phyloP scores from a whole-genome alignment of 2,888 invertebrate genomes.

The Syritta pipiens region DNA sequence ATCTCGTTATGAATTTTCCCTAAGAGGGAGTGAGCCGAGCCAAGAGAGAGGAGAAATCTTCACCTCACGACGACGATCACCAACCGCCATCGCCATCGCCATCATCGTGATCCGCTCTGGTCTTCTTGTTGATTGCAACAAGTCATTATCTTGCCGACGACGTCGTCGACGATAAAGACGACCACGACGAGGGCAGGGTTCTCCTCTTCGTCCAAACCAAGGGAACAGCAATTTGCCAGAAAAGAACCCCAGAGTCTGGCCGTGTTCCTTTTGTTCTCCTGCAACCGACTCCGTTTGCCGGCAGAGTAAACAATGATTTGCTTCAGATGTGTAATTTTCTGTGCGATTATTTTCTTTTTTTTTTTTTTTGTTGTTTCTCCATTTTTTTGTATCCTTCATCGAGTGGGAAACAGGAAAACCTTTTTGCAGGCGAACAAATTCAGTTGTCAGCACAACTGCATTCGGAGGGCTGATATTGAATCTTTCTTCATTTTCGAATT shows the following conservation, averaged over 20 bases:
- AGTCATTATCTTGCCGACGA: conserved; percentile 66
- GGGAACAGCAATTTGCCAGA: conserved; percentile 59
- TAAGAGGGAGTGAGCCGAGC: conserved; percentile 40
- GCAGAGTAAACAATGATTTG: conserved; percentile 71
- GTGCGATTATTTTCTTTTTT: conserved; percentile 61
- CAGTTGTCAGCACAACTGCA: conserved; percentile 53
- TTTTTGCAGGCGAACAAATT: conserved; percentile 46
- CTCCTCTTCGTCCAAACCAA: conserved; percentile 34
- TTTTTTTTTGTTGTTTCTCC: conserved; percentile 6
- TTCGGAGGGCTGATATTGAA: conserved; percentile 48
- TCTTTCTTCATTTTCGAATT: conserved; percentile 45
- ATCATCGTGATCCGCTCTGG: conserved; percentile 68
- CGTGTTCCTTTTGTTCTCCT: background rate
- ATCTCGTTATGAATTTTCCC: conserved; percentile 66
- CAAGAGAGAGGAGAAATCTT: conserved; percentile 65
- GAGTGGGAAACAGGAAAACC: conserved; percentile 62
- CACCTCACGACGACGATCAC: conserved; percentile 66
- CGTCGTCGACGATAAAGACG: conserved; percentile 8
- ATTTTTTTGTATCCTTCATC: conserved; percentile 24
- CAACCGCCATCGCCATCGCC: conserved; percentile 31
- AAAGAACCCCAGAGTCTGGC: too few relatives aligned
- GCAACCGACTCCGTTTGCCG: conserved; percentile 55
- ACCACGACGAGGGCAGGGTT: conserved; percentile 28
- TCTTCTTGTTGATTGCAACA: conserved; percentile 67
- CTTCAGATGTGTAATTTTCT: conserved; percentile 70